Evolutionary conservation across 1,140 invertebrate genomes (phyloP).

Genomic region (Heliconius melpomene): DNA sequence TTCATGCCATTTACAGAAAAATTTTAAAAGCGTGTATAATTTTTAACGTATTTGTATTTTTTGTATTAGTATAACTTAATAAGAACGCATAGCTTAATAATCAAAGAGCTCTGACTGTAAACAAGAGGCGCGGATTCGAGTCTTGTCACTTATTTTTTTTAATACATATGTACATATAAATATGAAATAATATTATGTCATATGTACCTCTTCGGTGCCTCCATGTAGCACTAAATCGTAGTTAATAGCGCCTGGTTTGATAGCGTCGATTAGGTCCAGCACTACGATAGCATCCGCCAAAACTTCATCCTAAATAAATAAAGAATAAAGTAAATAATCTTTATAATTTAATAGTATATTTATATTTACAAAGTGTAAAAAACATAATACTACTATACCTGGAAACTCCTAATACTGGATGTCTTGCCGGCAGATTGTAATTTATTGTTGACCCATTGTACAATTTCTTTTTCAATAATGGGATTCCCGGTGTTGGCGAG

Average conservation of each 20-base stretch:
- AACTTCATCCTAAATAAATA: constrained; percentile 86
- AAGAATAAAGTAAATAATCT: background rate
- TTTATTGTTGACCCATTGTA: constrained; percentile 98
- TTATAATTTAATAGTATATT: background rate
- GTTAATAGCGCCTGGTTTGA: constrained; percentile 97
- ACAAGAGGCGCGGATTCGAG: no score
- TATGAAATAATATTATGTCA: background rate
- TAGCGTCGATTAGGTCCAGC: constrained; percentile 97
- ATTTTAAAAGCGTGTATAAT: no score
- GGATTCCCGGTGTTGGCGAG: constrained; percentile 93
- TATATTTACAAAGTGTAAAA: background rate
- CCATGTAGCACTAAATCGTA: constrained; percentile 93
- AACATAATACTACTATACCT: constrained; percentile 62
- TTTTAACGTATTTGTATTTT: no score
- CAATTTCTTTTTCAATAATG: constrained; percentile 97
- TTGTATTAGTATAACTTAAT: no score
- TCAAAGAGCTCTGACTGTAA: no score
- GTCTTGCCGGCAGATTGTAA: constrained; percentile 89
- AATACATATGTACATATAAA: no score
- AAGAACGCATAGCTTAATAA: no score
- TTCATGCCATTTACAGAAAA: no score
- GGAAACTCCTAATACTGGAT: constrained; percentile 92
- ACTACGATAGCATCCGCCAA: constrained; percentile 94
- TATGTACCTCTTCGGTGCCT: constrained; percentile 88
- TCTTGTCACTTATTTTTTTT: no score